phyloP scores from a whole-genome alignment of 1,140 invertebrate species.

The Calephelis nemesis region DNA sequence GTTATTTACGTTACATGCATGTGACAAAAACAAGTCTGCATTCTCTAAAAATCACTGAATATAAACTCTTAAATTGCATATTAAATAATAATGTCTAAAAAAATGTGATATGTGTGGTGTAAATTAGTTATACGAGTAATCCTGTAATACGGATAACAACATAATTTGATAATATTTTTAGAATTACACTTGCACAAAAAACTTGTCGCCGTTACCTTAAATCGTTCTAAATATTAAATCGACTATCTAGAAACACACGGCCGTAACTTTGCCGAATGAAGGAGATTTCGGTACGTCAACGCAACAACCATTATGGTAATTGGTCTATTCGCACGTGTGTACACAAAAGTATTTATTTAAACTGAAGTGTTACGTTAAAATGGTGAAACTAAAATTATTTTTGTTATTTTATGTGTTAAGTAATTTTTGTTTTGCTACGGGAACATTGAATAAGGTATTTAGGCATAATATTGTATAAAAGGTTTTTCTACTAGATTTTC shows the following conservation, averaged over 20 bases:
- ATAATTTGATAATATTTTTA: no score
- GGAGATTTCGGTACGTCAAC: not conserved
- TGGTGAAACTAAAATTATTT: slow-evolving; percentile 4
- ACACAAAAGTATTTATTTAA: slow-evolving; percentile 22
- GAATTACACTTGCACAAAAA: no score
- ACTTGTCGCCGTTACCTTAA: not conserved
- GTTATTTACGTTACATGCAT: no score
- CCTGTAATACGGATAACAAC: no score
- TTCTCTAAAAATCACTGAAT: no score
- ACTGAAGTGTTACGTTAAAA: slow-evolving; percentile 2
- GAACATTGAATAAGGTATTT: not conserved
- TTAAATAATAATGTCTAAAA: no score
- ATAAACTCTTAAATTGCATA: no score
- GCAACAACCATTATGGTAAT: slow-evolving; percentile 11
- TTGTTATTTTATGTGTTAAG: not conserved
- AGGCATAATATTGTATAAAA: no score
- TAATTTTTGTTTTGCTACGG: slow-evolving; percentile 3
- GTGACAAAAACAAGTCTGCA: no score
- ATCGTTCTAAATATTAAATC: not conserved
- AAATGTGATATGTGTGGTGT: no score
- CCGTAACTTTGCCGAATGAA: not conserved
- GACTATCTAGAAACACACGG: not conserved
- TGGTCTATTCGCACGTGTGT: slow-evolving; percentile 29
- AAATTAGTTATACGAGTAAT: no score
- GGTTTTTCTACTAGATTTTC: no score